phyloP scores from a whole-genome alignment of 2,888 invertebrate species.

The Chymomyza amoena region DNA sequence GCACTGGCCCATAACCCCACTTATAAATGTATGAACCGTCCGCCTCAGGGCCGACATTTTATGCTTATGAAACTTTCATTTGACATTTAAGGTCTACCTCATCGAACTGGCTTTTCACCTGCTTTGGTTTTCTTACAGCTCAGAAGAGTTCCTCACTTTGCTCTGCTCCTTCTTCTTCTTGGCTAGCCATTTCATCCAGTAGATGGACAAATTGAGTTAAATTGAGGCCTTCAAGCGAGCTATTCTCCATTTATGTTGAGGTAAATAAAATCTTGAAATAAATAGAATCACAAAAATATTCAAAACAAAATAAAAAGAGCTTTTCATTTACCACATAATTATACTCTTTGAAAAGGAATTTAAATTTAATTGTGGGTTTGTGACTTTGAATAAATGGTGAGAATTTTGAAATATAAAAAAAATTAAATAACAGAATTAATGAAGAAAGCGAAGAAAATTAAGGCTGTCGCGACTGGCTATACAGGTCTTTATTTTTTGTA shows the following conservation, averaged over 20 bases:
- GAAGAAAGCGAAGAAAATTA: too few species aligned
- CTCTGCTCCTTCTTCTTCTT: background rate
- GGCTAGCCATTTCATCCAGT: background rate
- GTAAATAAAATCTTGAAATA: background rate
- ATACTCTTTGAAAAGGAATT: too few species aligned
- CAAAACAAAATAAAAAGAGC: background rate
- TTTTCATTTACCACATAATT: too few species aligned
- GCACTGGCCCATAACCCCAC: background rate
- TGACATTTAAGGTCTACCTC: background rate
- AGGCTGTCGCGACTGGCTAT: too few species aligned
- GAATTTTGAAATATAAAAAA: too few species aligned
- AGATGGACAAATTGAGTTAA: slow-evolving; percentile 3
- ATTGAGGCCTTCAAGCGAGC: background rate
- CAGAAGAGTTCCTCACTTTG: background rate
- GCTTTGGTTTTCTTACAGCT: background rate
- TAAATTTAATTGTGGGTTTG: too few species aligned
- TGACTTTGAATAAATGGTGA: too few species aligned
- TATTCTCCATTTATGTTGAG: background rate
- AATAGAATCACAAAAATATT: background rate
- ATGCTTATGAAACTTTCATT: background rate
- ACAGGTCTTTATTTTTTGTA: too few species aligned
- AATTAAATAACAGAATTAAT: too few species aligned
- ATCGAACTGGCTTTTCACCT: background rate
- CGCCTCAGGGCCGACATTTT: background rate
- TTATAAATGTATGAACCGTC: background rate